These are phyloP conservation scores for Perca flavescens DNA, from an alignment of 2,113 vertebrate species.

Conservation along the genomic window DNA sequence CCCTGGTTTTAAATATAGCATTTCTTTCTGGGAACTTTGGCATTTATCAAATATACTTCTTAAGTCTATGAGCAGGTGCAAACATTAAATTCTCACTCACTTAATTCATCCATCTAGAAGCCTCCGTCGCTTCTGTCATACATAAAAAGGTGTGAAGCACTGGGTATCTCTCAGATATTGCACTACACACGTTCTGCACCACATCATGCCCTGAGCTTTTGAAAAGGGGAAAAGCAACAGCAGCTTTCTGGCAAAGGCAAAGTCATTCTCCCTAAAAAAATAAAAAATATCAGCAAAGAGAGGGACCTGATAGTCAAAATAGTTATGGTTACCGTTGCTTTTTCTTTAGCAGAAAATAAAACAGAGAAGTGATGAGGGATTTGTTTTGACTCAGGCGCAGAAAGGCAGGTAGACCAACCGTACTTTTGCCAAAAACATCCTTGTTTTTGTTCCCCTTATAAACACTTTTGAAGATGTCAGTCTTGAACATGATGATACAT, in stretches of 20 bases:
- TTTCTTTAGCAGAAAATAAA: conserved; percentile 56
- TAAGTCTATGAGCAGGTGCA: conserved; percentile 42
- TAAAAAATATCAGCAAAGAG: conserved; percentile 5
- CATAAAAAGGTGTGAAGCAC: conserved; percentile 53
- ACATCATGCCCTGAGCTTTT: conserved; percentile 66
- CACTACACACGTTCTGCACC: conserved; percentile 65
- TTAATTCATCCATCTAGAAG: conserved; percentile 11
- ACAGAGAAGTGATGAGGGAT: conserved; percentile 33
- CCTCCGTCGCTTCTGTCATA: not conserved
- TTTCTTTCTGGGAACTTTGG: conserved; percentile 24
- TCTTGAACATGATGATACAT: conserved; percentile 46
- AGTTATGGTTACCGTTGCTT: conserved; percentile 68
- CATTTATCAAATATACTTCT: conserved; percentile 9
- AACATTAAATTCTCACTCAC: conserved; percentile 12
- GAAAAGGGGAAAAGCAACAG: conserved; percentile 68
- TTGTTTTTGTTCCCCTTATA: conserved; percentile 64
- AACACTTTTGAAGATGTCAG: conserved; percentile 63
- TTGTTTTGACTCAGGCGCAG: conserved; percentile 42
- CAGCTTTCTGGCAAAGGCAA: conserved; percentile 78
- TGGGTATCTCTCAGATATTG: conserved; percentile 72
- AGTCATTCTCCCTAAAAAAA: conserved; percentile 55
- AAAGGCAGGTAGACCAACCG: conserved; percentile 72
- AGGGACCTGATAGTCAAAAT: conserved; percentile 28
- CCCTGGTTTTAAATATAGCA: conserved; percentile 24
- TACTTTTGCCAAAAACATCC: conserved; percentile 77